Evolutionary conservation across 2,888 invertebrate species (phyloP).

Genomic region (Drosophila setosimentum): DNA sequence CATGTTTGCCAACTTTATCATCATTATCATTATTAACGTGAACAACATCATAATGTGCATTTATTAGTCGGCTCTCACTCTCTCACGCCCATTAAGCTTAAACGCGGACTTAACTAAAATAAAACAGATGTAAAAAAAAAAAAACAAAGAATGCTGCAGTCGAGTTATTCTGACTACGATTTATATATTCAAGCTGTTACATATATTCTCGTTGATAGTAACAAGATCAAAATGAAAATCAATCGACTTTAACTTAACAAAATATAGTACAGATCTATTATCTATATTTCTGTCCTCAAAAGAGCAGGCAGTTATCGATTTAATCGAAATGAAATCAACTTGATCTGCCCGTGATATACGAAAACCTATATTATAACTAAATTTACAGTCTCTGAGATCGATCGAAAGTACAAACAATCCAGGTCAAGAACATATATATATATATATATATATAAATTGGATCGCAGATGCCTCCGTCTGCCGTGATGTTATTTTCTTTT

Average conservation of each 20-base stretch:
- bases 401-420: no score
- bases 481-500: background rate
- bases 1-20: constrained; percentile 28
- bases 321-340: no score
- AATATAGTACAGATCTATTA: background rate
- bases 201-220: background rate
- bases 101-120: background rate
- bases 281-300: no score
- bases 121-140: background rate
- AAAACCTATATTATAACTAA: no score
- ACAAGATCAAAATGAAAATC: background rate
- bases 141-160: background rate
- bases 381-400: no score
- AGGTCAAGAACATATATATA: background rate
- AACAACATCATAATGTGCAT: constrained; percentile 23
- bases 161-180: background rate
- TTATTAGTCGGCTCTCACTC: constrained; percentile 52
- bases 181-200: background rate
- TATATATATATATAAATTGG: background rate
- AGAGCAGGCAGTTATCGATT: no score
- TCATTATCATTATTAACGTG: constrained; percentile 16
- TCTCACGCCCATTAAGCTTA: constrained; percentile 48
- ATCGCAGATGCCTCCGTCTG: background rate
- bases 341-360: no score
- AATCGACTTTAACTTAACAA: no score